A percentile compares a stretch with the other conserved stretches of the same genome.
Conservation (phyloP, 2,113 vertebrate species). For the Amphilophus citrinellus region DNA sequence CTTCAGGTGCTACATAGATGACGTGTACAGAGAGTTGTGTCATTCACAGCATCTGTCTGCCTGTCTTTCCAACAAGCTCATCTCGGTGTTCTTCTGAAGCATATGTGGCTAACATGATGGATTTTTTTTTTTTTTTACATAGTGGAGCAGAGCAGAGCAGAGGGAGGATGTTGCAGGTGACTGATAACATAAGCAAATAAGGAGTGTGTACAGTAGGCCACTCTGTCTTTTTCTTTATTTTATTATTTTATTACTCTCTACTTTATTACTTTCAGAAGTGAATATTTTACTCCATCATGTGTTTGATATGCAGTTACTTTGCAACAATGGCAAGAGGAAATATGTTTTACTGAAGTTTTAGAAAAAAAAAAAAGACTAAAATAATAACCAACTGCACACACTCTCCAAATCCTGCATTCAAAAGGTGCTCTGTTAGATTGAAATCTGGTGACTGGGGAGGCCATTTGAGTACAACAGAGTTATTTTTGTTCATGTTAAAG, state of each 20-base stretch:
- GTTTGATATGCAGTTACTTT: neutral
- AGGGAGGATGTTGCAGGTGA: conserved; percentile 30
- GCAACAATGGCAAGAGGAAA: neutral
- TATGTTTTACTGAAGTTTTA: neutral
- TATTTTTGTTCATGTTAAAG: no score
- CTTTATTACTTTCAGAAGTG: neutral
- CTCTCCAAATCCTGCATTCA: neutral
- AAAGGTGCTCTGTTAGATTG: neutral
- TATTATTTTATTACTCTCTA: no score
- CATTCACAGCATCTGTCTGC: conserved; percentile 45
- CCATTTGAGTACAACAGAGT: no score
- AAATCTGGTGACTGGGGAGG: no score
- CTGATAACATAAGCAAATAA: neutral
- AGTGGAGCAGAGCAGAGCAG: conserved; percentile 36
- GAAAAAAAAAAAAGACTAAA: fast-evolving
- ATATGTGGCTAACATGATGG: conserved; percentile 19
- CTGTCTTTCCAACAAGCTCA: conserved; percentile 7
- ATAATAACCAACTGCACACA: neutral
- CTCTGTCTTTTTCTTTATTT: neutral
- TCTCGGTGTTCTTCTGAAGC: conserved; percentile 5
- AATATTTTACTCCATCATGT: neutral
- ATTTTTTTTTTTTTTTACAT: neutral
- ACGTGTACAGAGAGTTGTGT: conserved; percentile 16
- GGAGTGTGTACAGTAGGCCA: neutral
- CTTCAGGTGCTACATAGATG: conserved; percentile 13